These are phyloP conservation scores for Eupithecia tripunctaria DNA, from an alignment of 2,888 invertebrate species.

Conservation along the genomic window DNA sequence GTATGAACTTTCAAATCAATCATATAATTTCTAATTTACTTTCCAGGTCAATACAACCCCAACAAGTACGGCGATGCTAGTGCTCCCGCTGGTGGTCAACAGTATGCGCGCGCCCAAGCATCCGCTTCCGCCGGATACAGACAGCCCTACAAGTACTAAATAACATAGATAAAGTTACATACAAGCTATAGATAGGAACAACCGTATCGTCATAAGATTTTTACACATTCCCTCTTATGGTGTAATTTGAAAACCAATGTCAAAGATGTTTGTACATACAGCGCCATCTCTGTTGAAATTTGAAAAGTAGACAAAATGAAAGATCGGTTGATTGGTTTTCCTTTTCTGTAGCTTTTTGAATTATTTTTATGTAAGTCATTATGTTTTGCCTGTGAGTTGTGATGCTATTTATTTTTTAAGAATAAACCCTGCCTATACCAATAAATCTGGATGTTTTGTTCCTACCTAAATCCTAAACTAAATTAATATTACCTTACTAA, in stretches of 20 bases:
- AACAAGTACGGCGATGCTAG: constrained; percentile 69
- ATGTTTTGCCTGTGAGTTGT: constrained; percentile 56
- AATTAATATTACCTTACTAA: background rate
- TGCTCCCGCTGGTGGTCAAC: constrained; percentile 53
- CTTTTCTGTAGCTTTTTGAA: constrained; percentile 14
- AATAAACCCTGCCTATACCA: constrained; percentile 65
- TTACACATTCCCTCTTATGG: background rate
- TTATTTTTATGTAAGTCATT: constrained; percentile 54
- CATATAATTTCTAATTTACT: background rate
- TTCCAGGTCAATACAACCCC: constrained; percentile 80
- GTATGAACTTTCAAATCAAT: background rate
- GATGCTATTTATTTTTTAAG: constrained; percentile 77
- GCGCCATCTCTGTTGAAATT: constrained; percentile 10
- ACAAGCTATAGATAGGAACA: constrained; percentile 3
- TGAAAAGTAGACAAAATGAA: background rate
- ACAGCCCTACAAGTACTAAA: constrained; percentile 75
- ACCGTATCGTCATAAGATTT: background rate
- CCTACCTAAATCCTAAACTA: background rate
- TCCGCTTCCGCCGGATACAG: constrained; percentile 67
- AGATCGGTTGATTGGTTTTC: background rate
- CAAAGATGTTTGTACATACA: background rate
- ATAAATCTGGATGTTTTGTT: constrained; percentile 22
- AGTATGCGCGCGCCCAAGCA: constrained; percentile 65
- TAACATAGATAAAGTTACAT: background rate
- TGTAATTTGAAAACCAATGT: background rate